Evolutionary conservation across 1,140 invertebrate species (phyloP), one percentile per base, ranked within the genome.

Genomic region (Andrena cerasifolii): DNA sequence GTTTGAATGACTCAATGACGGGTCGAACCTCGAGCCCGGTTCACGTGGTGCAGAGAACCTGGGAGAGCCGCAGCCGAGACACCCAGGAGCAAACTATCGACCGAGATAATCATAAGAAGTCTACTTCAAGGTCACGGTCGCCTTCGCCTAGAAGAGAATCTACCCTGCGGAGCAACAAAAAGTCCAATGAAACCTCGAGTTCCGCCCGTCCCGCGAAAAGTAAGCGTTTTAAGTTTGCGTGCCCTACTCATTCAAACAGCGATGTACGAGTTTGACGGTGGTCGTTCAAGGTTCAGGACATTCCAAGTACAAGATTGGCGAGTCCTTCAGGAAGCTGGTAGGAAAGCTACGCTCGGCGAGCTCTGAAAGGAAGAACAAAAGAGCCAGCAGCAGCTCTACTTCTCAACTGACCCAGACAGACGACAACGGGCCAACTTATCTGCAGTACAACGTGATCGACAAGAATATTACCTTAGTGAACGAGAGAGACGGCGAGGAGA

Each of bases 331-430:
- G 59, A 96, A 96, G 86, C 89, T 97, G 62, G 96, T 97, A 4
- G 96, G 95, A 45, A 96, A 96, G 89, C 95, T 97, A 53, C 94
- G 96, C 0, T 96, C 95, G 1, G 95, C 95, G 7, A 96, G 95
- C 70, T 93, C 94, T 0, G 96, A 96, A 88, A 93, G 96, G n/a
- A 95, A 95, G 71, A 94, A 94, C 18, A 94, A 94, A 67, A 93
- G 76, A 74, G 85, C 72, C 0, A 70, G 63, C 4, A 66, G 71
- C 40, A 78, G 74, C 61, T 91, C 87, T 1, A 84, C 82, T 8
- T 90, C 90, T 3, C 92, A 89, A 91, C 86, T 90, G 88, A 93
- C 84, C 86, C 93, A 83, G 92, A 94, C 92, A 82, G 94, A 94
- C 76, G 88, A 94, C 68, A 91, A 93, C 47, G 78, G 89, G 24